Evolutionary conservation across 2,888 invertebrate genomes (phyloP).

Genomic region (Drosophila ustulata): DNA sequence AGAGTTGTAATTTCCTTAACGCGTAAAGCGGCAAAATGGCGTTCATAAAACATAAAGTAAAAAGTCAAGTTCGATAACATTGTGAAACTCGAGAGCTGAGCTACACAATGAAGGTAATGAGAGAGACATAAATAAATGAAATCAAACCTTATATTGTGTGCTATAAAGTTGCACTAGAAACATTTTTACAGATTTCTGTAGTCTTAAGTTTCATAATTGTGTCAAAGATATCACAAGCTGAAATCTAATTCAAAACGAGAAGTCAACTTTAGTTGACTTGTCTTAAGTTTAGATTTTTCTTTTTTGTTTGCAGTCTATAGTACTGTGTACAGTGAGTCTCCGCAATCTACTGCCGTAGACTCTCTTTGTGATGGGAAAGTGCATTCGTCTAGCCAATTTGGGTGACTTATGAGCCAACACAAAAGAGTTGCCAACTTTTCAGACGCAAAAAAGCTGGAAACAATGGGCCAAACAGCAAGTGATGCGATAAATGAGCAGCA

Average conservation of each 20-base stretch:
- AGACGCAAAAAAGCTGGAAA: constrained; percentile 51
- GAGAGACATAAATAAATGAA: too few species aligned
- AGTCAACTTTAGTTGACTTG: constrained; percentile 12
- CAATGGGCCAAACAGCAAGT: constrained; percentile 52
- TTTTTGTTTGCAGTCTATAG: neutral
- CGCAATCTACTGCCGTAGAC: constrained; percentile 2
- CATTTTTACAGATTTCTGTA: neutral
- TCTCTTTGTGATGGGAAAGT: constrained; percentile 21
- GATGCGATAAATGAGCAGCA: constrained; percentile 56
- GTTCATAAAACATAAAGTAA: neutral
- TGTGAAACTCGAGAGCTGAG: neutral
- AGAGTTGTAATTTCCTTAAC: neutral
- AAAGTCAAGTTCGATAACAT: neutral
- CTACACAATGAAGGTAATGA: neutral
- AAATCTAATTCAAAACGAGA: neutral
- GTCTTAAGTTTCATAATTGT: neutral
- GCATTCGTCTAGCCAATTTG: constrained; percentile 51
- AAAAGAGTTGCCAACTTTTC: constrained; percentile 57
- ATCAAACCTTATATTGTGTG: neutral
- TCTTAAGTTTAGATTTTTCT: neutral
- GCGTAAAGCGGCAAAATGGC: neutral
- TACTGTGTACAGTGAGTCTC: neutral
- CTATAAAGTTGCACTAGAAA: neutral
- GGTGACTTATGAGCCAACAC: constrained; percentile 41
- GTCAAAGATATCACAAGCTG: neutral